Evolutionary conservation across 1,140 invertebrate genomes (phyloP).

Genomic region (Carposina sasakii): DNA sequence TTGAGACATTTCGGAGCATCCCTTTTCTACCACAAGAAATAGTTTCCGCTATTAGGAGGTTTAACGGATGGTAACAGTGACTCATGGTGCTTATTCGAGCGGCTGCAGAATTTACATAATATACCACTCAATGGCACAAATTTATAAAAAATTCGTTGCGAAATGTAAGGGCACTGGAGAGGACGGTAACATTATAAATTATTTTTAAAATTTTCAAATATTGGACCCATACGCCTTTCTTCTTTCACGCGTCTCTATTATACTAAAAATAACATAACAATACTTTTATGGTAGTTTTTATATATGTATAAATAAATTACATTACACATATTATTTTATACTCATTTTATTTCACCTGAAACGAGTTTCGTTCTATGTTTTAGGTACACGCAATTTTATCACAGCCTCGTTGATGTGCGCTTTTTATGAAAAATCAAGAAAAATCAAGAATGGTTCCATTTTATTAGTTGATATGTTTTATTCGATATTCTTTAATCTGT

Average conservation of each 20-base stretch:
- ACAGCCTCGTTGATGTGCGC: conserved; percentile 67
- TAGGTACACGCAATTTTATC: conserved; percentile 48
- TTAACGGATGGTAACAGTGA: too few relatives aligned
- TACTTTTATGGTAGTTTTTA: conserved; percentile 62
- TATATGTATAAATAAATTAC: conserved; percentile 49
- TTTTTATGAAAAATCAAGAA: conserved; percentile 32
- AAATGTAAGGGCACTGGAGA: conserved; percentile 44
- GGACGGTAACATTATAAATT: conserved; percentile 52
- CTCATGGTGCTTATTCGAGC: conserved; percentile 39
- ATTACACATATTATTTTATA: too few relatives aligned
- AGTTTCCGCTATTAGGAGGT: too few relatives aligned
- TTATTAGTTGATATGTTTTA: too few relatives aligned
- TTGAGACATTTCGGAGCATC: too few relatives aligned
- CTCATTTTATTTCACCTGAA: conserved; percentile 42
- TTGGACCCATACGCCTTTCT: conserved; percentile 52
- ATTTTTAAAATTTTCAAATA: too few relatives aligned
- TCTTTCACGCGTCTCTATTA: conserved; percentile 43
- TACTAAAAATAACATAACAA: conserved; percentile 44
- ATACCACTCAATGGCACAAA: conserved; percentile 22
- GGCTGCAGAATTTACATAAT: conserved; percentile 26
- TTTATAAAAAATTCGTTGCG: conserved; percentile 19
- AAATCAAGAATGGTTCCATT: too few relatives aligned
- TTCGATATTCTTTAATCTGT: too few relatives aligned
- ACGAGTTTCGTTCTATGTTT: conserved; percentile 35
- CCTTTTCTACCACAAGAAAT: too few relatives aligned